Percentiles rank a stretch among this genome's conserved stretches.
These are phyloP conservation scores for Eulemur albifrons DNA, from an alignment of 2,797 vertebrate species.

Conservation along the genomic window DNA sequence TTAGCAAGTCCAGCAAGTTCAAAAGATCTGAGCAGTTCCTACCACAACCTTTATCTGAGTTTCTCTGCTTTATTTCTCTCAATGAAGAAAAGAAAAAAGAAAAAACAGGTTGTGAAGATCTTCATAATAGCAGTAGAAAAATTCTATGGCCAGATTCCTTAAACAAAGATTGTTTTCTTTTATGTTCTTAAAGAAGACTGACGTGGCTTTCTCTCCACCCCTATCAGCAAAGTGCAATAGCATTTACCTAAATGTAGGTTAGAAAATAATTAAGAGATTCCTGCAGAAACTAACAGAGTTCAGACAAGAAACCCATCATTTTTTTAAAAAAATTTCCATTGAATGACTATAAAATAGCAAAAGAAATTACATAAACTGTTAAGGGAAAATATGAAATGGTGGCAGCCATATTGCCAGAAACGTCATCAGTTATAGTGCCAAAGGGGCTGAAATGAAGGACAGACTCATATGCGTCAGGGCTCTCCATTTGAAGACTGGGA, in stretches of 20 bases:
- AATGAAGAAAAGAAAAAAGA: not conserved
- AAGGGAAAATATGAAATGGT: not conserved
- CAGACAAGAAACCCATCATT: not conserved
- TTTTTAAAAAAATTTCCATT: not conserved
- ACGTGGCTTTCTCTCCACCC: not conserved
- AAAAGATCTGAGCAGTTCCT: not conserved
- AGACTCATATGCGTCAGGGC: not conserved
- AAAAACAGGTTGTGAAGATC: not conserved
- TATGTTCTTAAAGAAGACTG: not conserved
- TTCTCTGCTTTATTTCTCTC: not conserved
- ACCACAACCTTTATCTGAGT: not conserved
- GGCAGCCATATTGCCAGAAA: not conserved
- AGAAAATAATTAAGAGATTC: not conserved
- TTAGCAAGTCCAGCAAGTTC: not conserved
- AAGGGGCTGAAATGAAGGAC: not conserved
- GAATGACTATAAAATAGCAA: not conserved
- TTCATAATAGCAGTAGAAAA: not conserved
- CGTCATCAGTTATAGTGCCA: not conserved
- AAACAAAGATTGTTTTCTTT: not conserved
- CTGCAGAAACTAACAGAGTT: not conserved
- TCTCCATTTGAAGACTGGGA: not conserved
- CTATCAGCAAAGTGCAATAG: not conserved
- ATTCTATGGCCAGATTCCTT: not conserved
- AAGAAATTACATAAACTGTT: not conserved
- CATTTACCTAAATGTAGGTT: not conserved